Evolutionary conservation across 2,888 invertebrate genomes (phyloP), one percentile per base, ranked within the genome.

Genomic region (Lithophane ornitopus): DNA sequence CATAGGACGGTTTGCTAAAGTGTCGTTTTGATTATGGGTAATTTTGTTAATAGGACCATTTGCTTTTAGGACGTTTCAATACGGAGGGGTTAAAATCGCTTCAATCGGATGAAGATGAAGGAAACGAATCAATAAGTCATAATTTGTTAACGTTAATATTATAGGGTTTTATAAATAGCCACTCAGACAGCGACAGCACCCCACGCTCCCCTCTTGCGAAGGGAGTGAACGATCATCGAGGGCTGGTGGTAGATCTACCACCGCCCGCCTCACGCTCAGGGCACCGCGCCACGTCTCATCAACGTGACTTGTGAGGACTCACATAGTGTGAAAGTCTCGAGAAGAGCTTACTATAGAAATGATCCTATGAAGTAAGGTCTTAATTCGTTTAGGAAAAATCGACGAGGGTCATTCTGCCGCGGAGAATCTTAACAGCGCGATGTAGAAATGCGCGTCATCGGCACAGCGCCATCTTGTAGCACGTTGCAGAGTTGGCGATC

Each of bases 281-380:
- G 84, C 11, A 68, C 81, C 66, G 66, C 82, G 81, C 82, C 85
- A 82, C 85, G 14, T 58, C 85, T 85, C 82, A 84, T 82, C 82
- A 82, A 84, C 82, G 82, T 85, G 82, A 59, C 75, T 82, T 71
- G 80, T 84, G 84, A 82, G 81, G 81, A 83, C 81, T 81, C 81
- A 80, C 81, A 80, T 81, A 54, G 69, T 81, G 81, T 81, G 84
- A 81, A 81, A 81, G 80, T 81, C 81, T 81, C 81, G 81, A 67
- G 81, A 81, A 81, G 78, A 81, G 81, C 81, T 81, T 82, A 82
- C 81, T 81, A 81, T 81, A 81, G 81, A 81, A 81, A 80, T 82
- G 82, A 80, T 80, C 65, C 65, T 65, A 65, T 65, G 65, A 65
- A 65, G 65, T 65, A 65, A 67, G 66, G 66, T 67, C 66, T 81